Percentiles rank a stretch among this genome's conserved stretches.
Evolutionary conservation across 2,888 invertebrate species (phyloP).

Genomic region (Agonopterix arenella): DNA sequence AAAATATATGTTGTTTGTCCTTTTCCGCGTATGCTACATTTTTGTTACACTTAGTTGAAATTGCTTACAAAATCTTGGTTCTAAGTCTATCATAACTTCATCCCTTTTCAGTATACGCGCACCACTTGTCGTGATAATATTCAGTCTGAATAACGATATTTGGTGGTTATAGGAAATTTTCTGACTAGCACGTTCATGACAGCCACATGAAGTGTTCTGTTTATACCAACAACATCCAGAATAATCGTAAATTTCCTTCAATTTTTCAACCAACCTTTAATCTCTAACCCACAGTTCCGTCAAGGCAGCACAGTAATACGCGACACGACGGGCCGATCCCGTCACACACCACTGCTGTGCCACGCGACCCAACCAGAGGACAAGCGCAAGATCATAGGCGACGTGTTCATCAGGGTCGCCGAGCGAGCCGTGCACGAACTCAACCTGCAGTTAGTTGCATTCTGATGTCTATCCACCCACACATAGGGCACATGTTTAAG

Average conservation of each 20-base stretch:
- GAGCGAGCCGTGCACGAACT: conserved; percentile 92
- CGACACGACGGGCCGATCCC: conserved; percentile 62
- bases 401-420: conserved; percentile 97
- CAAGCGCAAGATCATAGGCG: conserved; percentile 98
- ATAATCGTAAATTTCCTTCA: not conserved
- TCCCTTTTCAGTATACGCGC: no score
- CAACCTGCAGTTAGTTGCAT: conserved; percentile 79
- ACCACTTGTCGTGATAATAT: no score
- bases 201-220: not conserved
- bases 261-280: not conserved
- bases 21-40: no score
- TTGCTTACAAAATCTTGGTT: no score
- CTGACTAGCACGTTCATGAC: not conserved
- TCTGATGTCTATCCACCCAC: not conserved
- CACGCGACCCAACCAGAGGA: conserved; percentile 95
- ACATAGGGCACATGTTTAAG: no score
- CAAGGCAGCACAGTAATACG: conserved; percentile 91
- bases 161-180: no score
- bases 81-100: no score
- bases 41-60: no score
- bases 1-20: no score
- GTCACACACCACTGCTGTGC: conserved; percentile 89
- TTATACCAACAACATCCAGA: not conserved
- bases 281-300: conserved; percentile 71
- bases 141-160: no score